Conservation (phyloP, 1,140 invertebrate species). For the Papilio glaucus region DNA sequence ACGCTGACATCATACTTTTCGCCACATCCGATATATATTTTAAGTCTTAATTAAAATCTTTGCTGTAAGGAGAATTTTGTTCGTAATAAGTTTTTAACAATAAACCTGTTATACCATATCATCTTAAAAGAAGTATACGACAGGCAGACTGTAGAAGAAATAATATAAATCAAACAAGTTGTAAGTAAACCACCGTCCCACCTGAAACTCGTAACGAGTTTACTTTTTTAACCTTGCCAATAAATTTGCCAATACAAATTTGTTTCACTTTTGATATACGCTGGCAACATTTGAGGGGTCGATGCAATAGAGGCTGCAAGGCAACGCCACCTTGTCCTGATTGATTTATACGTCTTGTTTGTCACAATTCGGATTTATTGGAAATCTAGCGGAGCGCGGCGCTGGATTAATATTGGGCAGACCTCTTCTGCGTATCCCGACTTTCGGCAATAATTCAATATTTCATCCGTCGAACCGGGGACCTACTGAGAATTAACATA, state of each 20-base stretch:
- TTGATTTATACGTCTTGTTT: slow-evolving; percentile 85
- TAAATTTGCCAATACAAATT: slow-evolving; percentile 81
- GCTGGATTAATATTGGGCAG: slow-evolving; percentile 78
- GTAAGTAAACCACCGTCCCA: slow-evolving; percentile 67
- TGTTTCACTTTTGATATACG: slow-evolving; percentile 75
- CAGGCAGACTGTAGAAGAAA: slow-evolving; percentile 32
- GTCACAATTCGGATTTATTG: slow-evolving; percentile 83
- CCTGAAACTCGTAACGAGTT: slow-evolving; percentile 78
- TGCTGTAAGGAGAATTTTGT: too few relatives aligned
- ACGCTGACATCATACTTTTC: too few relatives aligned
- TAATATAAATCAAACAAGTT: slow-evolving; percentile 72
- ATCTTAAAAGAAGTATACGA: neutral
- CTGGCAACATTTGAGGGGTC: slow-evolving; percentile 59
- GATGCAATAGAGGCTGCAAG: slow-evolving; percentile 75
- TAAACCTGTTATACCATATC: neutral
- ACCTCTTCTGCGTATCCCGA: slow-evolving; percentile 76
- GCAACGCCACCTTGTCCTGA: slow-evolving; percentile 77
- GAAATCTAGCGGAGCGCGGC: slow-evolving; percentile 81
- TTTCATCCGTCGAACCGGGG: slow-evolving; percentile 76
- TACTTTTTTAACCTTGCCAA: slow-evolving; percentile 70
- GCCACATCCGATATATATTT: too few relatives aligned
- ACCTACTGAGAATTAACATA: slow-evolving; percentile 81
- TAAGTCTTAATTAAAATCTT: too few relatives aligned
- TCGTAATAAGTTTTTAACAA: neutral
- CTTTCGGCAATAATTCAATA: slow-evolving; percentile 82